Evolutionary conservation across 2,888 invertebrate species (phyloP).

Genomic region (Coelogynopora nodosa): DNA sequence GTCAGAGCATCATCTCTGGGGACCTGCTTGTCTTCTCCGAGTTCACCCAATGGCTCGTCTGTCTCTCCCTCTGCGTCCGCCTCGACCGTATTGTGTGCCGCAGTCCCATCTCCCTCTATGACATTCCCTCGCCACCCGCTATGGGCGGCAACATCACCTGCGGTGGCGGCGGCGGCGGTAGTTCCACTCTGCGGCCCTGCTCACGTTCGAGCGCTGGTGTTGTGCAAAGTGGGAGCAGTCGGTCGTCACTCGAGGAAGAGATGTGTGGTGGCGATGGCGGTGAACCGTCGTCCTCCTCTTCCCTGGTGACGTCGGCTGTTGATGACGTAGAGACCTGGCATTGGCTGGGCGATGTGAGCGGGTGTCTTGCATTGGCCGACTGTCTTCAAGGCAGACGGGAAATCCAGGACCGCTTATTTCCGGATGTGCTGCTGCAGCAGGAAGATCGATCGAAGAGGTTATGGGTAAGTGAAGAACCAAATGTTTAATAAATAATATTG

Average conservation of each 20-base stretch:
- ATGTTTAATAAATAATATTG: no score
- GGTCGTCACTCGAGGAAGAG: no score
- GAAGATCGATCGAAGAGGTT: not conserved
- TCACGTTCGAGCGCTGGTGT: not conserved
- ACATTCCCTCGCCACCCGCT: conserved; percentile 47
- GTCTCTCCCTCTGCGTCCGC: conserved; percentile 65
- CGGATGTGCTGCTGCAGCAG: not conserved
- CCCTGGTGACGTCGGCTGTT: not conserved
- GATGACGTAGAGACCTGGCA: not conserved
- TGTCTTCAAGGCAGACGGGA: not conserved
- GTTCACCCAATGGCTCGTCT: conserved; percentile 66
- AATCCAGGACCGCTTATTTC: not conserved
- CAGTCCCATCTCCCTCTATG: conserved; percentile 64
- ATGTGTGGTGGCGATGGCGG: no score
- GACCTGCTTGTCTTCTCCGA: conserved; percentile 66
- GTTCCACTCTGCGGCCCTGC: not conserved
- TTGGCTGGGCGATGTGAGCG: not conserved
- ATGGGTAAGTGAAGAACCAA: no score
- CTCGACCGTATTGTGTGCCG: conserved; percentile 65
- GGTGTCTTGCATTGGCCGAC: not conserved
- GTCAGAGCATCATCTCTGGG: conserved; percentile 50
- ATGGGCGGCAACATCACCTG: not conserved
- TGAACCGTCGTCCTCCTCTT: not conserved
- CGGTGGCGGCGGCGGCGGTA: not conserved
- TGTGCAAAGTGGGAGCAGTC: not conserved